These are phyloP conservation scores for Macropodus opercularis DNA, from an alignment of 2,797 vertebrate species.

Conservation along the genomic window DNA sequence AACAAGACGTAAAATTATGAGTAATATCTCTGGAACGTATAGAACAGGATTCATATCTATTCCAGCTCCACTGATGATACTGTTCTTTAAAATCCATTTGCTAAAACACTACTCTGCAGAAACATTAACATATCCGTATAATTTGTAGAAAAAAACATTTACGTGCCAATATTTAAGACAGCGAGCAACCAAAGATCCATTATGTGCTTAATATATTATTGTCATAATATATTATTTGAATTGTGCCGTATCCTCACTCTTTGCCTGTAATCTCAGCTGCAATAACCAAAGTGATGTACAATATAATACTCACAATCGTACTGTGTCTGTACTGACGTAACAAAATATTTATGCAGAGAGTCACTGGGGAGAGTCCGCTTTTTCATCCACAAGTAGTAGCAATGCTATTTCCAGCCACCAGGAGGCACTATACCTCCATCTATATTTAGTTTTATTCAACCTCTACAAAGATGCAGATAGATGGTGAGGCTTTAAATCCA, in stretches of 20 bases:
- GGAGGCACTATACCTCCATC: slow-evolving; percentile 24
- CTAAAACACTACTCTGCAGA: not conserved
- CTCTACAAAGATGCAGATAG: slow-evolving; percentile 13
- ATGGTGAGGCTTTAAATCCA: slow-evolving; percentile 9
- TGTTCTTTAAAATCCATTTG: no score
- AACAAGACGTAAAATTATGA: not conserved
- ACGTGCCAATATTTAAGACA: not conserved
- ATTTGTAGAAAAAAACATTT: not conserved
- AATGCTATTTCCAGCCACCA: slow-evolving; percentile 42
- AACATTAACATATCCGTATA: not conserved
- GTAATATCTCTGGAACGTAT: no score
- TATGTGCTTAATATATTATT: slow-evolving; percentile 34
- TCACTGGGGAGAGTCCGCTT: not conserved
- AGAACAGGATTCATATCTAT: not conserved
- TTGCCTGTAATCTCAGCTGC: slow-evolving; percentile 29
- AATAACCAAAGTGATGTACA: not conserved
- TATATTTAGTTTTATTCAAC: not conserved
- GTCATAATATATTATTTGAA: not conserved
- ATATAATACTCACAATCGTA: not conserved
- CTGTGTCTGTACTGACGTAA: not conserved
- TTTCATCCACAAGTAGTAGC: not conserved
- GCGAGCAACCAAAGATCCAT: slow-evolving; percentile 36
- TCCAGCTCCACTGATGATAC: not conserved
- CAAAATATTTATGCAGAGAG: slow-evolving; percentile 7
- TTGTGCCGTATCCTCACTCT: not conserved